Evolutionary conservation across 2,113 vertebrate genomes (phyloP).

Genomic region (Ammospiza nelsoni): DNA sequence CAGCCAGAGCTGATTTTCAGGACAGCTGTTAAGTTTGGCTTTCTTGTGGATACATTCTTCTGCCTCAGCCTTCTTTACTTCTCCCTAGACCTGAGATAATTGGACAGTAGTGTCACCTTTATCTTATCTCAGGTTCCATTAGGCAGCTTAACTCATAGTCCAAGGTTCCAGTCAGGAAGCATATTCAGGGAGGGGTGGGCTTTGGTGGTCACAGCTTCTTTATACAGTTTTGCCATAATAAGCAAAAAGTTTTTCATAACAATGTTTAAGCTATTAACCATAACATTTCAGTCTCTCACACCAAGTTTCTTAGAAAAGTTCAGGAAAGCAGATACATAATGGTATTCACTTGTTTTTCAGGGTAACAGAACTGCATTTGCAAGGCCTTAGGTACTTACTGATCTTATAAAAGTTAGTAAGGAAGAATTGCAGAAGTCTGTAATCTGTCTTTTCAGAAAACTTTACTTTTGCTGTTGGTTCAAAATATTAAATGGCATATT

Average conservation of each 20-base stretch:
- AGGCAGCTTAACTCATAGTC: neutral
- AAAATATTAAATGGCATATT: neutral
- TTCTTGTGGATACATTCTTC: neutral
- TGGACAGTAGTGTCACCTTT: neutral
- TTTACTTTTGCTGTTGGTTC: neutral
- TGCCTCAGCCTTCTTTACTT: neutral
- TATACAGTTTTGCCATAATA: neutral
- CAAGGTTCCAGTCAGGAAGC: neutral
- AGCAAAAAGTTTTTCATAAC: neutral
- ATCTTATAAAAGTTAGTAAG: neutral
- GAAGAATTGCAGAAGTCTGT: neutral
- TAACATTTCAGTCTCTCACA: neutral
- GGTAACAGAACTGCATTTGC: neutral
- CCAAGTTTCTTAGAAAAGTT: constrained; percentile 72
- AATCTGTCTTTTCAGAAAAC: neutral
- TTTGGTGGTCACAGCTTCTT: neutral
- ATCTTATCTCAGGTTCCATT: neutral
- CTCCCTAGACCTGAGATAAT: neutral
- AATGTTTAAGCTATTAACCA: neutral
- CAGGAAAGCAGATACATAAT: constrained; percentile 67
- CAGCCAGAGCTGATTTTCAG: neutral
- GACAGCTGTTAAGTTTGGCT: neutral
- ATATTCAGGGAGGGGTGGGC: neutral
- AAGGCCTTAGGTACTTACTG: neutral
- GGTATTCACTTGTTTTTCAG: constrained; percentile 57